These are phyloP conservation scores for Cephus rjabovi DNA, from an alignment of 2,888 invertebrate species.

Conservation along the genomic window DNA sequence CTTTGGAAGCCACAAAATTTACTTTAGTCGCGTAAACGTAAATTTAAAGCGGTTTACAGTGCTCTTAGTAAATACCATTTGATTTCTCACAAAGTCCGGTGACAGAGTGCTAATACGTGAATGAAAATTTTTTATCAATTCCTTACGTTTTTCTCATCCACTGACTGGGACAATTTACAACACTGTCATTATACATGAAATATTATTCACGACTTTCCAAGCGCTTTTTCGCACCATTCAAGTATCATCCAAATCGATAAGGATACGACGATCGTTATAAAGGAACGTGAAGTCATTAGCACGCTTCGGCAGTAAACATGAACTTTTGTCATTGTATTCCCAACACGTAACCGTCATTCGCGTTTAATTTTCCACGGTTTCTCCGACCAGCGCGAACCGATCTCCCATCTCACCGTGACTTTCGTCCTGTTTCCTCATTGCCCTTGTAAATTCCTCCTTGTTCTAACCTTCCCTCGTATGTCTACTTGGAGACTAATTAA, in stretches of 20 bases:
- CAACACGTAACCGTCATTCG: slow-evolving; percentile 44
- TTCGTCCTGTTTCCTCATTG: too few species aligned
- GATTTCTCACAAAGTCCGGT: too few species aligned
- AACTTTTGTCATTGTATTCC: slow-evolving; percentile 53
- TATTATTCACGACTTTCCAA: too few species aligned
- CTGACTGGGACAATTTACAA: too few species aligned
- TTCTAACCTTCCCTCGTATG: too few species aligned
- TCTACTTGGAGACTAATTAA: too few species aligned
- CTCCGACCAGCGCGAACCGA: not conserved
- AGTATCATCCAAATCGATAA: not conserved
- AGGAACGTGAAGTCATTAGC: slow-evolving; percentile 38
- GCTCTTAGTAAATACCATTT: slow-evolving; percentile 25
- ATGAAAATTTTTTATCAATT: too few species aligned
- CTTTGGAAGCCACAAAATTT: slow-evolving; percentile 46
- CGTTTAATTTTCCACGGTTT: slow-evolving; percentile 27
- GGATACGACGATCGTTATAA: slow-evolving; percentile 37
- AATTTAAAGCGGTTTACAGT: slow-evolving; percentile 36
- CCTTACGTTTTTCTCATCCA: too few species aligned
- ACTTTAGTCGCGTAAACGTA: slow-evolving; percentile 38
- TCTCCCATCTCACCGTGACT: too few species aligned
- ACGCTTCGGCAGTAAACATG: slow-evolving; percentile 39
- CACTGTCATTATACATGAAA: too few species aligned
- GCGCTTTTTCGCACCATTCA: too few species aligned
- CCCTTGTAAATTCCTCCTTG: too few species aligned
- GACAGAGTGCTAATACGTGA: slow-evolving; percentile 34